Evolutionary conservation across 2,113 vertebrate species (phyloP), one percentile per base, ranked within the genome.

Genomic region (Nettapus auritus): DNA sequence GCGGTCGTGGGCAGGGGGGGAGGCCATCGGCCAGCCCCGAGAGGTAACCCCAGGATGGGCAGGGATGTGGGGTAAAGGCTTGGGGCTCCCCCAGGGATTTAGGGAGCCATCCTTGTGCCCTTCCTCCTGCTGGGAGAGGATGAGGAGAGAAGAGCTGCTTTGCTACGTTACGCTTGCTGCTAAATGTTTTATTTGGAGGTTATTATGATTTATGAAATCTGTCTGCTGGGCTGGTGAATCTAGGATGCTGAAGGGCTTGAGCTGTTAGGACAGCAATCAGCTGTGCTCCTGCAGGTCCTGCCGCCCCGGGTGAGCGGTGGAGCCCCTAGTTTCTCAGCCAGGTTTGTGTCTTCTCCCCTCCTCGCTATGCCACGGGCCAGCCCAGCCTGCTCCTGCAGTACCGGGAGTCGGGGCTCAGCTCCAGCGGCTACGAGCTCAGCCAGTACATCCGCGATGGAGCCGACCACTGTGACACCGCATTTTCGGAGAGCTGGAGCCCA

Each of bases 401-500:
- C 33, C 98, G 97, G 10, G 98, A 98, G 67, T 99, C 98, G 0
- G 99, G 99, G 3, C 96, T 99, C 80, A 99, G 98, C 50, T 99
- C 98, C 92, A 99, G 99, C 52, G 96, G 98, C 96, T 98, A 97
- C 0, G 99, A 99, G 94, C 98, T 99, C 82, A 99, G 99, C 89
- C 99, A 98, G 97, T 99, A 99, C 97, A 98, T 99, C 40, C 8
- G 0, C 0, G 98, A 98, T 0, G 82, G 90, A 55, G 77, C 94
- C 0, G 98, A 98, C 33, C 63, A 28, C 12, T 75, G 20, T 0
- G 89, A 97, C 20, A 52, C 95, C 1, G 13, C 4, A 8, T 46
- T 85, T 8, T 70, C 60, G 2, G 78, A 75, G 17, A 26, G 52
- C 33, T 97, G 97, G 98, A 97, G 86, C 22, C 68, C 89, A 3